Base-by-base conservation (phyloP, 2,888 invertebrate genomes). In the Synergus japonicus region DNA sequence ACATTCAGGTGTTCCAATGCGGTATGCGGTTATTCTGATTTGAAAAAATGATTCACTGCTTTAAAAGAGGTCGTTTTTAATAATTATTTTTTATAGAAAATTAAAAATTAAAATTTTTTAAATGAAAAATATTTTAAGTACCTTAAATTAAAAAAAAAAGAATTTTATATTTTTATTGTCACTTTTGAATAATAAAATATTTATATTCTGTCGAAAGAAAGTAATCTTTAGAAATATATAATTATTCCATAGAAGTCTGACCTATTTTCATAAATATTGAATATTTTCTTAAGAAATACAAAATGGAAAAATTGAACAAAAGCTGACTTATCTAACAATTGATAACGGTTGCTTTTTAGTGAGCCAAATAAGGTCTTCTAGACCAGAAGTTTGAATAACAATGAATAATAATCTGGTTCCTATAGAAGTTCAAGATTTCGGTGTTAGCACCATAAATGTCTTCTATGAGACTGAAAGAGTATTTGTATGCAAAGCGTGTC, bases 401-500 rank as follows among this genome's bases (percentile, higher is more conserved):
- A 69, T 29, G 69, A 69, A 69, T 69, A 54, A 73, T n/a, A 54
- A 73, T 73, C 37, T 22, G 49, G 54, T 29, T 15, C 49, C 10
- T 73, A 22, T 49, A 49, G 29, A 73, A 73, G 49, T 73, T 73
- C 8, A 37, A 15, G 29, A 73, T 37, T 73, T 73, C 29, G 49
- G 69, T 73, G 8, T 49, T 37, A 37, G 37, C 37, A 49, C 69
- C 67, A 67, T 46, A 46, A 44, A 44, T 13, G 49, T 54, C 49
- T 37, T 54, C 29, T 22, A 69, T 49, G 46, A 49, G 15, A 29
- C 29, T 54, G 0, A 22, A 46, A 73, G 13, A 37, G 29, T 49
- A 54, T 73, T 73, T 73, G 37, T 73, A 73, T 73, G 69, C 69
- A 54, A 73, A 73, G 49, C 54, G 69, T n/a, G 69, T 49, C 69